Evolutionary conservation across 2,888 invertebrate genomes (phyloP).

Genomic region (Synanthedon formicaeformis): DNA sequence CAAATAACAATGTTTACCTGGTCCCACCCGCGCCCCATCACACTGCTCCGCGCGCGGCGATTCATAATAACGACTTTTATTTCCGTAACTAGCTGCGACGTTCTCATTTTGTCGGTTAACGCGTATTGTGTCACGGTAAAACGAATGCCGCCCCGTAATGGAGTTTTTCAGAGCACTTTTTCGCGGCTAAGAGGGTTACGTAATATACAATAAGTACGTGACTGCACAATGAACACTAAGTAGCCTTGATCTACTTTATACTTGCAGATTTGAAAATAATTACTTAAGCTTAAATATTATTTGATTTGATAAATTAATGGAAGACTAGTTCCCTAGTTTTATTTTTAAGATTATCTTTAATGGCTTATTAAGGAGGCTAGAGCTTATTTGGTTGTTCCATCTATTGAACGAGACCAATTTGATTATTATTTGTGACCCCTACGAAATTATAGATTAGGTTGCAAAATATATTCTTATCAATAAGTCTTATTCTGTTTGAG

Average conservation of each 20-base stretch:
- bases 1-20: constrained; percentile 59
- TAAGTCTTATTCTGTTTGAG: no score
- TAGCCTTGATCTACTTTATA: constrained; percentile 33
- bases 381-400: no score
- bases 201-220: constrained; percentile 33
- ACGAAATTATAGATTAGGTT: no score
- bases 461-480: no score
- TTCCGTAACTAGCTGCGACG: constrained; percentile 59
- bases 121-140: constrained; percentile 53
- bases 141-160: constrained; percentile 54
- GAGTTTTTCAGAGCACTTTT: constrained; percentile 58
- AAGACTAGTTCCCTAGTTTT: no score
- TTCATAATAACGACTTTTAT: constrained; percentile 62
- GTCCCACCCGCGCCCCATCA: constrained; percentile 20
- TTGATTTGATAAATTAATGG: no score
- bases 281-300: constrained; percentile 8
- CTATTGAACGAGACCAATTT: no score
- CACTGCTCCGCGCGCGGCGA: constrained; percentile 13
- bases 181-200: constrained; percentile 21
- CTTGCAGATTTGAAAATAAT: constrained; percentile 18
- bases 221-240: constrained; percentile 42
- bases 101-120: constrained; percentile 60
- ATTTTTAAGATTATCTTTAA: no score
- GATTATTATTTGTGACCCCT: no score
- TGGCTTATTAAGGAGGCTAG: no score